A percentile compares a stretch with the other conserved stretches of the same genome.
These are phyloP conservation scores for Flexamia atlantica DNA, from an alignment of 2,888 invertebrate species.

Conservation along the genomic window DNA sequence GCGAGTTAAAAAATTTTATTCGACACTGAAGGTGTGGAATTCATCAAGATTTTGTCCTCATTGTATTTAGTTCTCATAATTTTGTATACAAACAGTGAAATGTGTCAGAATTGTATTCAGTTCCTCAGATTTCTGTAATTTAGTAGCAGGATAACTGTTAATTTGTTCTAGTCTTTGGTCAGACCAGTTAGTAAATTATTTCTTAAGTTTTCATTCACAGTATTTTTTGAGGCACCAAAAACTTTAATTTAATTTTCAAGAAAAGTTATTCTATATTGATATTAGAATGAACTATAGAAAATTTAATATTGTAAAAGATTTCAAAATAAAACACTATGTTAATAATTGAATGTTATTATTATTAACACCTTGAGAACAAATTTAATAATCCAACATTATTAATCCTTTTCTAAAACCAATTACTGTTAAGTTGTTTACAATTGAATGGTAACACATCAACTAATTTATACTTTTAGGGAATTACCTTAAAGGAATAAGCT, in stretches of 20 bases:
- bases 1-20: no score
- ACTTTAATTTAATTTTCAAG: neutral
- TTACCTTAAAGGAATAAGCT: neutral
- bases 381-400: neutral
- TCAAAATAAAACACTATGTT: slow-evolving; percentile 22
- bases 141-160: no score
- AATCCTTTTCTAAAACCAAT: no score
- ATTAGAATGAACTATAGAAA: slow-evolving; percentile 13
- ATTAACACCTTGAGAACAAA: neutral
- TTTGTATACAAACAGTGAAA: no score
- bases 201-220: neutral
- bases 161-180: neutral
- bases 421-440: no score
- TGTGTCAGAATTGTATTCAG: no score
- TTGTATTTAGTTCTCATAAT: no score
- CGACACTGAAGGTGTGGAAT: no score
- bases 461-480: neutral
- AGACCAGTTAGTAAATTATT: neutral
- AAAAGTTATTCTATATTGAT: neutral
- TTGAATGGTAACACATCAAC: no score
- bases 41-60: no score
- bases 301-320: slow-evolving; percentile 33
- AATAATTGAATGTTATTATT: neutral
- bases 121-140: no score
- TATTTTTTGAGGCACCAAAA: slow-evolving; percentile 8